phyloP scores from a whole-genome alignment of 2,888 invertebrate species.

The Sicus ferrugineus region DNA sequence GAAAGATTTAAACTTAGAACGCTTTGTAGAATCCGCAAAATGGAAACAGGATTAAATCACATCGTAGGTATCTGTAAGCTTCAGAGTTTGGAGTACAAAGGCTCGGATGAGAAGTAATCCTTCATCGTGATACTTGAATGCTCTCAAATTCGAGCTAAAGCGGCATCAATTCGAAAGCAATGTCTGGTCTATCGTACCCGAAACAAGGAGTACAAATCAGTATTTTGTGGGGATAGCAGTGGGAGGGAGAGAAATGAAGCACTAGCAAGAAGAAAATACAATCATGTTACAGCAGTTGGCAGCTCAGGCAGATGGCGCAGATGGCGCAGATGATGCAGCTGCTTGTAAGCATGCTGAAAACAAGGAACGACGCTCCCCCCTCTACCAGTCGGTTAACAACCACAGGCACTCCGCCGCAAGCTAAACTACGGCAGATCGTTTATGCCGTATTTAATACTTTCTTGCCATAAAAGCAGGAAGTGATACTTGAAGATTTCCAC shows the following conservation, averaged over 20 bases:
- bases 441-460: slow-evolving; percentile 24
- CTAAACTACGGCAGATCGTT: background rate
- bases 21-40: background rate
- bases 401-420: background rate
- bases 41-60: background rate
- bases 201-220: background rate
- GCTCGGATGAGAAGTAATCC: background rate
- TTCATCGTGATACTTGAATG: background rate
- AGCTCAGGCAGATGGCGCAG: background rate
- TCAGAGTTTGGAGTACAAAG: background rate
- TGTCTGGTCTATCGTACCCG: background rate
- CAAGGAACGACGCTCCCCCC: background rate
- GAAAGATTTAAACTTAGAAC: background rate
- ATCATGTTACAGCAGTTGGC: slow-evolving; percentile 15
- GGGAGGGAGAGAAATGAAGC: background rate
- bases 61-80: background rate
- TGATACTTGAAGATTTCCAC: slow-evolving; percentile 25
- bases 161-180: background rate
- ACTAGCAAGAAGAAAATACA: background rate
- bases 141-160: background rate
- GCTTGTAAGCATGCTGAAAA: background rate
- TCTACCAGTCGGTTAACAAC: background rate
- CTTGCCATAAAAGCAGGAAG: slow-evolving; percentile 24
- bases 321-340: slow-evolving; percentile 2
- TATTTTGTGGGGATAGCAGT: background rate